Evolutionary conservation across 2,888 invertebrate genomes (phyloP), one percentile per base, ranked within the genome.

Genomic region (Drosophila ustulata): DNA sequence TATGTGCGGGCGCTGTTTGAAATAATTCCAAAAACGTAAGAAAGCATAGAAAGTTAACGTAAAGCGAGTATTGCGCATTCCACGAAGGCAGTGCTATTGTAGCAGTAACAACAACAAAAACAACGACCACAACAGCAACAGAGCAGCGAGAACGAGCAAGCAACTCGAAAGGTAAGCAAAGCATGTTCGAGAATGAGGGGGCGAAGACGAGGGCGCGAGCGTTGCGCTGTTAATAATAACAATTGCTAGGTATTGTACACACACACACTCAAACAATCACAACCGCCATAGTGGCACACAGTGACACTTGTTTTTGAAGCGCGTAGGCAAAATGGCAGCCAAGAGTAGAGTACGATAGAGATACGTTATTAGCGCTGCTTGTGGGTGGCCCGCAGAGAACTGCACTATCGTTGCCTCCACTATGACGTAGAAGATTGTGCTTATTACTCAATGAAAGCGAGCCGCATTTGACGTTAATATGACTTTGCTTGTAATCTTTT

Each of bases 301-400:
- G 56, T 57, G 68, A 70, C 75, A 85, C 69, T 88, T 66, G 80
- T 71, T 88, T 82, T 77, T 72, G 81, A 71, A 70, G 71, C 74
- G 75, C 70, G 70, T 86, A 80, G 69, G 84, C 87, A 83, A 83
- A 88, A 88, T 86, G 82, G 83, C 80, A 75, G 83, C 77, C 69
- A 52, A 79, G 61, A 80, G 74, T 59, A 63, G 28, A n/a, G 37
- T 37, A 6, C 30, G 37, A 37, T 18, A 18, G 18, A 18, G 18
- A 18, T 37, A 37, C 37, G 37, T 4, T 30, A 50, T 53, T 51
- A 50, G 34, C 55, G 46, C 37, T 65, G 63, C 53, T 67, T 11
- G 78, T 79, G 79, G 79, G 82, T 78, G 79, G 82, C 61, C 66
- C 32, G 39, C 43, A 30, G 23, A 37, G 30, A 8, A 43, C 18